Conservation (phyloP, 2,113 vertebrate genomes). For the Jaculus jaculus region DNA sequence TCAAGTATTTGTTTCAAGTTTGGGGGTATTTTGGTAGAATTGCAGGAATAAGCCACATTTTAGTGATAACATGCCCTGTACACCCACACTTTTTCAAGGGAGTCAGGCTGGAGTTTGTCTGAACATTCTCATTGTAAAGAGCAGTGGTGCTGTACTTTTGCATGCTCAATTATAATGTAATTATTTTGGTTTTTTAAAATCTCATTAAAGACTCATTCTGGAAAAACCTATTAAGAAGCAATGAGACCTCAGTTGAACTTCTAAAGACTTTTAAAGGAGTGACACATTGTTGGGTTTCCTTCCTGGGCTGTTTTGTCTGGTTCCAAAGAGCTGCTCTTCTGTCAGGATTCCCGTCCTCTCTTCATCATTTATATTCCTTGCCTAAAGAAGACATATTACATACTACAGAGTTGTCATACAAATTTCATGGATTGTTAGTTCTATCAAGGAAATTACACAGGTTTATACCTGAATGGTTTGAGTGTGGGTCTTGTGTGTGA, state of each 20-base stretch:
- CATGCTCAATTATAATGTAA: background rate
- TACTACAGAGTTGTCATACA: background rate
- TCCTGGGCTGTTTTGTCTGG: background rate
- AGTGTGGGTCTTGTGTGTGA: background rate
- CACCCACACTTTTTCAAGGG: background rate
- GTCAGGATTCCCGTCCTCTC: background rate
- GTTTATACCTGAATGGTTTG: background rate
- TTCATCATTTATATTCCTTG: background rate
- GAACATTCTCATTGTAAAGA: background rate
- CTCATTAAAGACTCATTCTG: background rate
- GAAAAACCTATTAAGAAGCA: background rate
- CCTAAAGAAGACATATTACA: background rate
- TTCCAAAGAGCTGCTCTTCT: background rate
- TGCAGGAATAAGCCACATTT: background rate
- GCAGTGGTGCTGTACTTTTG: background rate
- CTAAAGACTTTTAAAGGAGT: background rate
- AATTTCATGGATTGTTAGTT: background rate
- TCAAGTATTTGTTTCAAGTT: background rate
- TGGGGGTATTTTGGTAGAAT: background rate
- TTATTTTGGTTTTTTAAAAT: constrained; percentile 22
- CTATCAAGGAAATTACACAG: background rate
- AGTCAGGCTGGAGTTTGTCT: background rate
- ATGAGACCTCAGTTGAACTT: background rate
- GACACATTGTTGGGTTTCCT: background rate
- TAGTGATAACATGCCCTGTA: background rate